Conservation (phyloP, 2,113 vertebrate species). For the Felis chaus region DNA sequence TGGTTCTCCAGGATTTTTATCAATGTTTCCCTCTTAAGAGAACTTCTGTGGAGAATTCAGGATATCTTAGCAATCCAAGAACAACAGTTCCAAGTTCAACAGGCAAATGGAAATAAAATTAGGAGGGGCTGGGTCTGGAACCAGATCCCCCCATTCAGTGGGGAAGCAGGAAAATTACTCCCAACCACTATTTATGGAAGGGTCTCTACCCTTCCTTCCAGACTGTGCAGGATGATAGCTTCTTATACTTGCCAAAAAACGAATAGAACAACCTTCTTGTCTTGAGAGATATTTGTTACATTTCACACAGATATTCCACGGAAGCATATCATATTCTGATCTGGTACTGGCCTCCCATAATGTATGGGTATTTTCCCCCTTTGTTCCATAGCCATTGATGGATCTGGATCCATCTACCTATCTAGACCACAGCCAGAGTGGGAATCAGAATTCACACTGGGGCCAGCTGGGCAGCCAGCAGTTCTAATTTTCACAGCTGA, state of each 20-base stretch:
- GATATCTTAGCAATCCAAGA: not conserved
- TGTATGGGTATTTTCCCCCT: not conserved
- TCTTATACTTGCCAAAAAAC: not conserved
- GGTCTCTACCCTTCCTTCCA: not conserved
- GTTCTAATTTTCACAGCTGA: not conserved
- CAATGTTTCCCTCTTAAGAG: not conserved
- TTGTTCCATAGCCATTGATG: not conserved
- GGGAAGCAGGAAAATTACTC: not conserved
- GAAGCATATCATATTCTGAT: not conserved
- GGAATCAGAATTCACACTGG: not conserved
- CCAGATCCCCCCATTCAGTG: not conserved
- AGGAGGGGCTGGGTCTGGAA: not conserved
- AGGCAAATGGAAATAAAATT: constrained; percentile 46
- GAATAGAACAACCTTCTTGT: not conserved
- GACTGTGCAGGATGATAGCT: not conserved
- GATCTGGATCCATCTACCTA: not conserved
- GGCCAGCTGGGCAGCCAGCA: not conserved
- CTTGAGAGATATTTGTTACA: not conserved
- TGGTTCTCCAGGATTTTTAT: not conserved
- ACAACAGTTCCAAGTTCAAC: constrained; percentile 29
- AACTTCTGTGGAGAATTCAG: not conserved
- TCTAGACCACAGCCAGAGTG: not conserved
- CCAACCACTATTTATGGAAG: not conserved
- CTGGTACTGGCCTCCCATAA: not conserved
- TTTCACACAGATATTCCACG: not conserved